phyloP scores from a whole-genome alignment of 1,140 invertebrate species.

The Lanistes nyassanus region DNA sequence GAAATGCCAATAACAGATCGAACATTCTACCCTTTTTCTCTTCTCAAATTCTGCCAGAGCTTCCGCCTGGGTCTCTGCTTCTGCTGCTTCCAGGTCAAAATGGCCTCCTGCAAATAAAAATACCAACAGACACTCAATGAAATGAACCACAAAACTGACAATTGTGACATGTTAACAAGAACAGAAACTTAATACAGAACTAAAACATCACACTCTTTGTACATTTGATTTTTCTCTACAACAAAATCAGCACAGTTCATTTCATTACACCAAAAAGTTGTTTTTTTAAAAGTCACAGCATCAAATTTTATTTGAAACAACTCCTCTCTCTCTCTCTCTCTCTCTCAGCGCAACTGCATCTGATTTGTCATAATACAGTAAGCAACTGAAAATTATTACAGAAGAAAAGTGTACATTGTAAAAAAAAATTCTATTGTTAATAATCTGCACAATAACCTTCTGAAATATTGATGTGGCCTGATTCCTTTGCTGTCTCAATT shows the following conservation, averaged over 20 bases:
- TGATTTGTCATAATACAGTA: conserved; percentile 27
- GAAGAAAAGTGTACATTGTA: neutral
- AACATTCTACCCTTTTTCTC: conserved; percentile 75
- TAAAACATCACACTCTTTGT: conserved; percentile 8
- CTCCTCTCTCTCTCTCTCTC: too few species aligned
- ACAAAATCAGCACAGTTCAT: too few species aligned
- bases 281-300: too few species aligned
- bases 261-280: too few species aligned
- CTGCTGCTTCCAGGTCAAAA: conserved; percentile 87
- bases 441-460: conserved; percentile 74
- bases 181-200: neutral
- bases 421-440: conserved; percentile 16
- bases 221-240: too few species aligned
- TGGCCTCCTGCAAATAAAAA: conserved; percentile 74
- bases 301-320: too few species aligned
- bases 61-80: conserved; percentile 87
- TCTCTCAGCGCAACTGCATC: too few species aligned
- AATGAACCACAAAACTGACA: neutral
- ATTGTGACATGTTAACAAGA: too few species aligned
- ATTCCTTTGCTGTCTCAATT: conserved; percentile 66
- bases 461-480: conserved; percentile 77
- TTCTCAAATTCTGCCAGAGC: conserved; percentile 94
- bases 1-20: neutral
- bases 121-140: conserved; percentile 12
- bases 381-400: conserved; percentile 13